Evolutionary conservation across 2,888 invertebrate genomes (phyloP), one percentile per base, ranked within the genome.

Genomic region (Epistrophe grossulariae): DNA sequence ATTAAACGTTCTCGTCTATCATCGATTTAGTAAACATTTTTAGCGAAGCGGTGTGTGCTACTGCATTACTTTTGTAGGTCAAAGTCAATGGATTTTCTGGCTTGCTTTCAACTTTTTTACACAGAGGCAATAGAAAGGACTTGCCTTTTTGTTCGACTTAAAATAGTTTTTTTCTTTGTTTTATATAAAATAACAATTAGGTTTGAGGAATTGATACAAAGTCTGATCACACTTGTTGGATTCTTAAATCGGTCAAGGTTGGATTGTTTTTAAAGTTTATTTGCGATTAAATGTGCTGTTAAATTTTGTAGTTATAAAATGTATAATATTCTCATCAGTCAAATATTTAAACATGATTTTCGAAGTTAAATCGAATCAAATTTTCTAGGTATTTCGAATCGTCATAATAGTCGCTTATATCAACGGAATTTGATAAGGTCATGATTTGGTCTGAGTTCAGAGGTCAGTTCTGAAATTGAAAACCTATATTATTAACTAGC

Each of bases 51-150:
- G 40, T 38, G 62, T 59, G 64, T 70, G 76, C 50, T 28, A 4
- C 43, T 50, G 64, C 48, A 40, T 64, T 64, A 11, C 45, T 66
- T 84, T 85, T 85, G 81, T 85, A 71, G 85, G 85, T 83, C 87
- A 87, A 83, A 79, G 79, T 79, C 87, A 83, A 79, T 72, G 40
- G 31, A 68, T 79, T 83, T 76, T 13, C 28, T 87, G 87, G 87
- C 87, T 11, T 6, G 11, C 19, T 72, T 68, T 76, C 87, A 87
- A 87, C 66, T 72, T 45, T 57, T 24, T 24, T 28, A 55, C 38
- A 38, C 11, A 17, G 13, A 55, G 59, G 55, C 19, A 43, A 70
- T 17, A 43, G 38, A 64, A 17, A 48, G 13, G 38, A 50, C 15
- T 38, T 35, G 48, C 38, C 45, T 60, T 31, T 55, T 48, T 13